phyloP scores from a whole-genome alignment of 2,113 vertebrate species.

The Pelecanus crispus region DNA sequence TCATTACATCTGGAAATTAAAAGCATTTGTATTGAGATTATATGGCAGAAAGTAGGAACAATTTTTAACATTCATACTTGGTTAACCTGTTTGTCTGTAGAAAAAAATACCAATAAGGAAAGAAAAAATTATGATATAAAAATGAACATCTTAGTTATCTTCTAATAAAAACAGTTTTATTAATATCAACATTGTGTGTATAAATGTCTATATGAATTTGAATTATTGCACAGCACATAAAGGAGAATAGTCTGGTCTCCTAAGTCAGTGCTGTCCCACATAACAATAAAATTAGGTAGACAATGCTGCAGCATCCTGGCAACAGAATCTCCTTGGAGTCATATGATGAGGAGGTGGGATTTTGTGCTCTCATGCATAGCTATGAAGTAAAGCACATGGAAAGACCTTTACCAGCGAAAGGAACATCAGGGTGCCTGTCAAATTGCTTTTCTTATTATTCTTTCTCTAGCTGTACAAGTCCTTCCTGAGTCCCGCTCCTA shows the following conservation, averaged over 20 bases:
- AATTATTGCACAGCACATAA: neutral
- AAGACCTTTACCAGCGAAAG: neutral
- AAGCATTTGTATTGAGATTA: neutral
- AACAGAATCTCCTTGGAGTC: neutral
- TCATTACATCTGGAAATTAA: conserved; percentile 5
- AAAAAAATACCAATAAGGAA: neutral
- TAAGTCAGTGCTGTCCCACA: neutral
- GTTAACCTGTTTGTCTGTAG: neutral
- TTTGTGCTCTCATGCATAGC: neutral
- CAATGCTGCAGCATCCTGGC: neutral
- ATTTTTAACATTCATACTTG: neutral
- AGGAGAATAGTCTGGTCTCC: neutral
- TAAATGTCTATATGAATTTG: neutral
- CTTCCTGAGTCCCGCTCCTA: neutral
- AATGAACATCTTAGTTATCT: neutral
- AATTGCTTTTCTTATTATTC: neutral
- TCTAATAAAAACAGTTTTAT: neutral
- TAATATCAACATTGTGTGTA: neutral
- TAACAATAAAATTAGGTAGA: neutral
- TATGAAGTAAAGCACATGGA: neutral
- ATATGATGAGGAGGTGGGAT: neutral
- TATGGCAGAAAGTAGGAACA: neutral
- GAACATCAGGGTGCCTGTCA: neutral
- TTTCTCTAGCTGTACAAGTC: no score
- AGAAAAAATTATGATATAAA: neutral